phyloP scores from a whole-genome alignment of 2,888 invertebrate species.

The Ceraclea dissimilis region DNA sequence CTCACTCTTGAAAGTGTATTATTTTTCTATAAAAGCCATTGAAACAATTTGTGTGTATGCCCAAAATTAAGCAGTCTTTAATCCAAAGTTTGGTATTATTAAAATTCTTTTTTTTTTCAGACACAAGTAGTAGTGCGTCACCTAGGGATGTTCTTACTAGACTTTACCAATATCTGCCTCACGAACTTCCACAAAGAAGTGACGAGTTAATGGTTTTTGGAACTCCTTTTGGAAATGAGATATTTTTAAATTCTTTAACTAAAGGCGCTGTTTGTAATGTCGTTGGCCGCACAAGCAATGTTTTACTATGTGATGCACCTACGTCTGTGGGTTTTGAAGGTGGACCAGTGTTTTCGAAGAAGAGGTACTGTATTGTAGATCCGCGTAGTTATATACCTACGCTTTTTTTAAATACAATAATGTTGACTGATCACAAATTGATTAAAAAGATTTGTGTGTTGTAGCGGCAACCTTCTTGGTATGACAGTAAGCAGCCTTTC shows the following conservation, averaged over 20 bases:
- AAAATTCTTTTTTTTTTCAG: too few species aligned
- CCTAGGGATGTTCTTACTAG: neutral
- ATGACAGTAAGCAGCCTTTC: constrained; percentile 51
- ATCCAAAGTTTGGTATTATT: too few species aligned
- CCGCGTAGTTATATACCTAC: neutral
- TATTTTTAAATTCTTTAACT: constrained; percentile 51
- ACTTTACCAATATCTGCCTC: neutral
- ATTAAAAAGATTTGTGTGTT: neutral
- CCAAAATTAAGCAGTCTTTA: too few species aligned
- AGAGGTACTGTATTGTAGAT: constrained; percentile 5
- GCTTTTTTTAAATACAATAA: neutral
- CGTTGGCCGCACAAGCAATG: constrained; percentile 46
- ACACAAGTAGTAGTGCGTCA: neutral
- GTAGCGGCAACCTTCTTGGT: constrained; percentile 35
- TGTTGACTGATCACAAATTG: neutral
- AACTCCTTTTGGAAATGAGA: constrained; percentile 41
- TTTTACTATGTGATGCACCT: constrained; percentile 52
- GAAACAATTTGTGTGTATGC: too few species aligned
- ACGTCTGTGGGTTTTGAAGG: constrained; percentile 54
- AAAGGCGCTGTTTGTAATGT: constrained; percentile 51
- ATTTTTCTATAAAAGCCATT: too few species aligned
- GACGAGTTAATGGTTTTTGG: constrained; percentile 27
- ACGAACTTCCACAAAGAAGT: constrained; percentile 16
- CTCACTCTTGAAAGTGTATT: too few species aligned
- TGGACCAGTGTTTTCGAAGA: constrained; percentile 43